phyloP scores from a whole-genome alignment of 2,888 invertebrate species.

The Eurois occulta region DNA sequence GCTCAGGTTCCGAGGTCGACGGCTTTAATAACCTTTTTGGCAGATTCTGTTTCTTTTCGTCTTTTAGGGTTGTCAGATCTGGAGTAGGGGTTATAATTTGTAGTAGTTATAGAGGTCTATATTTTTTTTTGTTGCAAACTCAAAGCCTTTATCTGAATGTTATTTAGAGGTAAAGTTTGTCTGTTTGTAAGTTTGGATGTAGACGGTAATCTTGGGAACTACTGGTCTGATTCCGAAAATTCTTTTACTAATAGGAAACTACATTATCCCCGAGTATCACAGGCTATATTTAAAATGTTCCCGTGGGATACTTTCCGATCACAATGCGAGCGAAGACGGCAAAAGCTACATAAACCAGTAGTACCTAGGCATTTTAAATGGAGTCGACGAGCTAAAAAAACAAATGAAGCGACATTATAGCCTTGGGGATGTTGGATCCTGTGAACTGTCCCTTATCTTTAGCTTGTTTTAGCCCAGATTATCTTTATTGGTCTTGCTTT shows the following conservation, averaged over 20 bases:
- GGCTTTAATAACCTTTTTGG: conserved; percentile 21
- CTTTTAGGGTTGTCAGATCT: not conserved
- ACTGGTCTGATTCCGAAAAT: not conserved
- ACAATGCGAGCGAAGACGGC: not conserved
- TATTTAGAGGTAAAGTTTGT: not conserved
- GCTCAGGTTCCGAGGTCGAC: conserved; percentile 28
- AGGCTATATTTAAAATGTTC: not conserved
- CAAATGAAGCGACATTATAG: not conserved
- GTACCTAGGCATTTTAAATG: not conserved
- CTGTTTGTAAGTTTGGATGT: not conserved
- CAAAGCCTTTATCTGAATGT: not conserved
- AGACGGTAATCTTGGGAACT: not conserved
- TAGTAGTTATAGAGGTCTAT: not conserved
- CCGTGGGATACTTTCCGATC: not conserved
- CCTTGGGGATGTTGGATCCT: not conserved
- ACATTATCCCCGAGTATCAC: not conserved
- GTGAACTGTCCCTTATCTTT: not conserved
- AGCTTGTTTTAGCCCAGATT: not conserved
- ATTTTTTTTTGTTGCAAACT: not conserved
- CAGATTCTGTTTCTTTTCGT: not conserved
- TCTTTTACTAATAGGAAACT: not conserved
- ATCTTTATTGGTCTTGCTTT: not conserved
- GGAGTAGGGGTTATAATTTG: not conserved
- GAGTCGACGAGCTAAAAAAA: not conserved
- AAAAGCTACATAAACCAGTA: not conserved